Evolutionary conservation across 2,797 vertebrate species (phyloP).

Genomic region (Sternotherus odoratus): DNA sequence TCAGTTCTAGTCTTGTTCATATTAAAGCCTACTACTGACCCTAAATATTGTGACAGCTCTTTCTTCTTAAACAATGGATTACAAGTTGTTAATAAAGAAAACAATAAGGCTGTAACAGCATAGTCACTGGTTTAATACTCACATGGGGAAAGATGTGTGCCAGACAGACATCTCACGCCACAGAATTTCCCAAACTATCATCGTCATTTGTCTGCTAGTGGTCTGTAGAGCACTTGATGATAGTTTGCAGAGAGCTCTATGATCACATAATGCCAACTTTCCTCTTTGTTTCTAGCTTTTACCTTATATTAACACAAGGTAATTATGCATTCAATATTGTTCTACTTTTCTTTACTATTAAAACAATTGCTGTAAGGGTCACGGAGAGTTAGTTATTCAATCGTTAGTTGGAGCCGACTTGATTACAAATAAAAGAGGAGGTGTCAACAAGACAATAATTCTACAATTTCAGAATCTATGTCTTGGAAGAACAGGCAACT

Average conservation of each 20-base stretch:
- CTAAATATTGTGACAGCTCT: background rate
- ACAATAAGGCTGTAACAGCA: background rate
- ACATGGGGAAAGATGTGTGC: background rate
- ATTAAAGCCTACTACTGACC: background rate
- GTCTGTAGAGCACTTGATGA: background rate
- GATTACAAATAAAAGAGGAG: background rate
- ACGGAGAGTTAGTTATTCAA: background rate
- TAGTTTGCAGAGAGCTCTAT: background rate
- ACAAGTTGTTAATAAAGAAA: background rate
- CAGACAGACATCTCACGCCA: background rate
- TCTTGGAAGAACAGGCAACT: background rate
- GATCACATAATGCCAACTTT: background rate
- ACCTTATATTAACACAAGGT: background rate
- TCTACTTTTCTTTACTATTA: background rate
- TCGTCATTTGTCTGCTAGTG: background rate
- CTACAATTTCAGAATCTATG: background rate
- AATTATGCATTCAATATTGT: background rate
- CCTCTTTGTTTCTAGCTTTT: background rate
- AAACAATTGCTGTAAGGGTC: background rate
- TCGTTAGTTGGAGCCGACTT: background rate
- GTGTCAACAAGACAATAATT: accelerated
- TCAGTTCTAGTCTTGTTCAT: background rate
- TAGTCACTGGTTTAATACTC: background rate
- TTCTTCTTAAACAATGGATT: background rate
- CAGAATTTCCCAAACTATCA: background rate